Percentiles rank a stretch among this genome's conserved stretches.
Evolutionary conservation across 2,888 invertebrate genomes (phyloP).

Genomic region (Cheilosia variabilis): DNA sequence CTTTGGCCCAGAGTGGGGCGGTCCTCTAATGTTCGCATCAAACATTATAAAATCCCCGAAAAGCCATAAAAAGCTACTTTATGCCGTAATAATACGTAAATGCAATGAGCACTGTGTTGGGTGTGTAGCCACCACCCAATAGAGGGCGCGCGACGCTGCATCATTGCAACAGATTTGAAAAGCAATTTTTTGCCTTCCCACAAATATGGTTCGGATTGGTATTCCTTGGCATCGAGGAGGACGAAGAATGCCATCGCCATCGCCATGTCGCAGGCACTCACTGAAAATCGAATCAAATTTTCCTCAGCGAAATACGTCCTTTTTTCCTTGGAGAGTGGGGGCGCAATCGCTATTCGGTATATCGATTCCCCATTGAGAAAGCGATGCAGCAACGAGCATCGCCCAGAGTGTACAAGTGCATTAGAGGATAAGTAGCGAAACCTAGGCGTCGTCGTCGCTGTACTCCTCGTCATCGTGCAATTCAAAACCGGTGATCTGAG

Average conservation of each 20-base stretch:
- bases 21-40: constrained; percentile 69
- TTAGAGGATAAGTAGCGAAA: constrained; percentile 70
- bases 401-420: constrained; percentile 58
- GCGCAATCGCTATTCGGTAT: constrained; percentile 37
- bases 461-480: constrained; percentile 25
- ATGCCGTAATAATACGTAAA: constrained; percentile 74
- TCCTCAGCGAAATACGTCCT: constrained; percentile 25
- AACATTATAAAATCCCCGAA: constrained; percentile 73
- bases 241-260: constrained; percentile 11
- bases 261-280: constrained; percentile 47
- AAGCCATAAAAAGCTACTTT: constrained; percentile 73
- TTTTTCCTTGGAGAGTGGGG: not conserved
- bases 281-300: constrained; percentile 69
- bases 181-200: constrained; percentile 48
- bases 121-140: constrained; percentile 9
- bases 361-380: constrained; percentile 70
- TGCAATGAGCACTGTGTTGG: constrained; percentile 57
- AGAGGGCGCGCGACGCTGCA: constrained; percentile 56
- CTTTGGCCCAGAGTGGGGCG: constrained; percentile 32
- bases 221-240: constrained; percentile 18
- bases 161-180: constrained; percentile 64
- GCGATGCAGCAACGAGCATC: constrained; percentile 44
- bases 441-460: constrained; percentile 38
- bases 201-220: constrained; percentile 6
- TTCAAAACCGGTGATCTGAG: constrained; percentile 59